A percentile compares a stretch with the other conserved stretches of the same genome.
Conservation (phyloP, 2,797 vertebrate genomes). For the Peromyscus eremicus region DNA sequence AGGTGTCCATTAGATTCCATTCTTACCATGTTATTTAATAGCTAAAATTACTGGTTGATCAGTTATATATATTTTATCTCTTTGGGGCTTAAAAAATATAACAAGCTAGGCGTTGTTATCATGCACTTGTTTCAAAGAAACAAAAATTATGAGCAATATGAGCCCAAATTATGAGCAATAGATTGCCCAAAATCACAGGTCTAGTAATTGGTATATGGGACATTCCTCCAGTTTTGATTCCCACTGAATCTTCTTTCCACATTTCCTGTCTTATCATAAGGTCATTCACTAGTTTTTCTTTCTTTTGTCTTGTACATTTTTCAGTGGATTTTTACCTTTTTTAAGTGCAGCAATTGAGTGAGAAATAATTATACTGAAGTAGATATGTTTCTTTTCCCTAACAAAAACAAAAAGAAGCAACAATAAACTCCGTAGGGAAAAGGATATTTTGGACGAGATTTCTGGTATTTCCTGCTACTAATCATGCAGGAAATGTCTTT, state of each 20-base stretch:
- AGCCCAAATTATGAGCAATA: background rate
- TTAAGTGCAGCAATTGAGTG: background rate
- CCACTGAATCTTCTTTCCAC: background rate
- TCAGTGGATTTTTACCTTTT: constrained; percentile 4
- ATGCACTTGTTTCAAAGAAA: background rate
- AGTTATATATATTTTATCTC: background rate
- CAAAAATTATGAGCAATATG: constrained; percentile 30
- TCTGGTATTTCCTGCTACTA: constrained; percentile 79
- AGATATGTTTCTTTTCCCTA: constrained; percentile 39
- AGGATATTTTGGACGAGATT: constrained; percentile 65
- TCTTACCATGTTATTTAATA: constrained; percentile 5
- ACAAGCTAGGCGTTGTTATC: background rate
- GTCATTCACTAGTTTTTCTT: background rate
- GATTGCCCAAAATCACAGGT: background rate
- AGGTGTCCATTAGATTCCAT: background rate
- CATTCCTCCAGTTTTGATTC: background rate
- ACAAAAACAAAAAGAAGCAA: constrained; percentile 60
- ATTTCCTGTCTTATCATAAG: background rate
- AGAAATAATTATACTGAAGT: background rate
- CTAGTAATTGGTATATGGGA: background rate
- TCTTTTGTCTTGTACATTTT: background rate
- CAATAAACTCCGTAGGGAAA: constrained; percentile 54
- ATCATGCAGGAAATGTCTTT: constrained; percentile 72
- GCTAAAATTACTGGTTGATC: background rate
- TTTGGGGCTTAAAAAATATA: background rate